Evolutionary conservation across 2,888 invertebrate species (phyloP).

Genomic region (Aricia artaxerxes): DNA sequence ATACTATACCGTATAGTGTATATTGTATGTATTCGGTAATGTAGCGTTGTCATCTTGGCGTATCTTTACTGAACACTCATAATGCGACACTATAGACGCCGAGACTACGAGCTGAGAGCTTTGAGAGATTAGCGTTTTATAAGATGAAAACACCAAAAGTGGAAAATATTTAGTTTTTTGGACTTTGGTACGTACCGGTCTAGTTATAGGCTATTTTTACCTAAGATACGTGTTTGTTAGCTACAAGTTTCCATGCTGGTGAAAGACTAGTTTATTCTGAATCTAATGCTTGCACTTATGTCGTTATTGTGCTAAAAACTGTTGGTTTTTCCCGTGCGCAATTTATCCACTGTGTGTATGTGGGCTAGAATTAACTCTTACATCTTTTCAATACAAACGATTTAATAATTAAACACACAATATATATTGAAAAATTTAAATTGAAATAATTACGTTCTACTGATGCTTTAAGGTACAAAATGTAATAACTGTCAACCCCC

Average conservation of each 20-base stretch:
- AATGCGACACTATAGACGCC: constrained; percentile 53
- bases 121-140: constrained; percentile 61
- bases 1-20: not conserved
- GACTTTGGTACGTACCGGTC: constrained; percentile 30
- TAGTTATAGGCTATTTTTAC: not conserved
- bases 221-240: too few relatives aligned
- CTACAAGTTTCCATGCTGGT: too few relatives aligned
- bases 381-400: too few relatives aligned
- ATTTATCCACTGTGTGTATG: too few relatives aligned
- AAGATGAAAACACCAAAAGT: not conserved
- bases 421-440: too few relatives aligned
- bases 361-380: too few relatives aligned
- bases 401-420: too few relatives aligned
- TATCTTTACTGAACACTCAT: constrained; percentile 80
- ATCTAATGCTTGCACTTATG: too few relatives aligned
- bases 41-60: constrained; percentile 69
- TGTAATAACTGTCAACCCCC: not conserved
- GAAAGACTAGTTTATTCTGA: too few relatives aligned
- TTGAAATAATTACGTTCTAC: too few relatives aligned
- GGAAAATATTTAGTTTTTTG: not conserved
- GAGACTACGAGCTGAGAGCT: constrained; percentile 56
- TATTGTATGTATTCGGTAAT: constrained; percentile 59
- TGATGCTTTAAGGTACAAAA: not conserved
- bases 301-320: too few relatives aligned
- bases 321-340: too few relatives aligned